These are phyloP conservation scores for Pterostichus madidus DNA, from an alignment of 2,888 invertebrate species.

Conservation along the genomic window DNA sequence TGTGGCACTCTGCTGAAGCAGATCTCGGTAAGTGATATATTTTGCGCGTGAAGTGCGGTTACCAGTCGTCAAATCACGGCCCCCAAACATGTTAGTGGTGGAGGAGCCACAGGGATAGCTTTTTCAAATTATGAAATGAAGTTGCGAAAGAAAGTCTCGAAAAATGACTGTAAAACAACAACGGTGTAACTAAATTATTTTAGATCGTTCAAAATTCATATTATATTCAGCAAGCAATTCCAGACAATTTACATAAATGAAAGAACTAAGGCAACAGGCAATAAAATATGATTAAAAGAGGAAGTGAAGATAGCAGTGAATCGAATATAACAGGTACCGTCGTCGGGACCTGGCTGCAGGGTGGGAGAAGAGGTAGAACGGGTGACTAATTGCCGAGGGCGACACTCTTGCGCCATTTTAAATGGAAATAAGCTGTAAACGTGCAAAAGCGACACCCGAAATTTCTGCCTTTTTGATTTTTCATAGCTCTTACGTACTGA, in stretches of 20 bases:
- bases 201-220: slow-evolving; percentile 56
- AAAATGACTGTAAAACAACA: slow-evolving; percentile 48
- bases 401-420: slow-evolving; percentile 54
- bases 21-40: too few relatives aligned
- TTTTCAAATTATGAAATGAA: too few relatives aligned
- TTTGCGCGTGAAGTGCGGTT: too few relatives aligned
- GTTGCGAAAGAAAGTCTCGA: slow-evolving; percentile 20
- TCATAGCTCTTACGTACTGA: slow-evolving; percentile 28
- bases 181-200: slow-evolving; percentile 41
- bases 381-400: slow-evolving; percentile 60
- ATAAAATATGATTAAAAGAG: slow-evolving; percentile 60
- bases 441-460: slow-evolving; percentile 53
- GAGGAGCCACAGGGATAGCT: too few relatives aligned
- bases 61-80: too few relatives aligned
- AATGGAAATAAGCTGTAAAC: slow-evolving; percentile 61
- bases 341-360: slow-evolving; percentile 8
- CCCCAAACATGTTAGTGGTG: too few relatives aligned
- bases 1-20: too few relatives aligned
- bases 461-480: slow-evolving; percentile 52
- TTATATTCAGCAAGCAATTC: slow-evolving; percentile 63
- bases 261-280: slow-evolving; percentile 56
- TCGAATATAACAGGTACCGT: slow-evolving; percentile 56
- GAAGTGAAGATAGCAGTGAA: slow-evolving; percentile 51
- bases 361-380: neutral
- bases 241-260: slow-evolving; percentile 67